Conservation (phyloP, 2,113 vertebrate species). For the Empidonax traillii region DNA sequence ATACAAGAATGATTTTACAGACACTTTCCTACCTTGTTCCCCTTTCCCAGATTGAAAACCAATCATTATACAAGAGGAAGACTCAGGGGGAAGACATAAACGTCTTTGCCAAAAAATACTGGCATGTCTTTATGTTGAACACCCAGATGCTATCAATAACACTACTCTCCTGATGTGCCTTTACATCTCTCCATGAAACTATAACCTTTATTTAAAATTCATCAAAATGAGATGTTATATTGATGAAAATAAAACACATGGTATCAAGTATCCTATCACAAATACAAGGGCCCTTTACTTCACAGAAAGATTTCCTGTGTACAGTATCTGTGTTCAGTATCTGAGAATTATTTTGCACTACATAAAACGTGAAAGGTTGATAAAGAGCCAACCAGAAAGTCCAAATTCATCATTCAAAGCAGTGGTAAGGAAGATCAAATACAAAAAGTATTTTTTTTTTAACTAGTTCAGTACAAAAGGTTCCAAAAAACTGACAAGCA, state of each 20-base stretch:
- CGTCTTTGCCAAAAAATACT: background rate
- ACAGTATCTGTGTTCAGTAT: background rate
- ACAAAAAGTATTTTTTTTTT: background rate
- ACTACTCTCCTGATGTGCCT: background rate
- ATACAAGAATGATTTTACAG: background rate
- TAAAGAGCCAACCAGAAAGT: background rate
- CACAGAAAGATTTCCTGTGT: background rate
- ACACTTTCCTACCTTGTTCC: background rate
- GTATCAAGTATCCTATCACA: background rate
- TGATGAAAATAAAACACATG: background rate
- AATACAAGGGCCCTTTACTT: background rate
- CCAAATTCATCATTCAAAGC: background rate
- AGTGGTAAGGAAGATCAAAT: background rate
- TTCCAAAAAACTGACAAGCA: background rate
- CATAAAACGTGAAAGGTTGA: background rate
- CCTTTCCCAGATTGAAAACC: background rate
- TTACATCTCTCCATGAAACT: background rate
- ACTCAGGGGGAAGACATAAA: background rate
- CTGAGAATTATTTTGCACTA: background rate
- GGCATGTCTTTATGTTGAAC: background rate
- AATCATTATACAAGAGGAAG: background rate
- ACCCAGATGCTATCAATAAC: background rate
- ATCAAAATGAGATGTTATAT: background rate
- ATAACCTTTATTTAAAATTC: background rate
- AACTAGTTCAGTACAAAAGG: background rate